phyloP scores from a whole-genome alignment of 2,888 invertebrate genomes.

The Portevinia maculata region DNA sequence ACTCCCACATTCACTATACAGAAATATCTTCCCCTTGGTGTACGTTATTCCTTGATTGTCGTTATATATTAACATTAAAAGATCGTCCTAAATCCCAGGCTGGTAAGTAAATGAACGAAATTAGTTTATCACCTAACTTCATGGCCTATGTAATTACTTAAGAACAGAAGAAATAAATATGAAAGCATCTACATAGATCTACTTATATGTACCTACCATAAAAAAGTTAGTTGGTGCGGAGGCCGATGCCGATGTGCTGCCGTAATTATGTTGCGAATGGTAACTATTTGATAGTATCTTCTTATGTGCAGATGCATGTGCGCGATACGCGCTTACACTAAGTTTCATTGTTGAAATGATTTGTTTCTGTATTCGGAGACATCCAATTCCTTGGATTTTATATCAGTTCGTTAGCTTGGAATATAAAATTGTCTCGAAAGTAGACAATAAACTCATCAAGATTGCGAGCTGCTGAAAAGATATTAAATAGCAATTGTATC shows the following conservation, averaged over 20 bases:
- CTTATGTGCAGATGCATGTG: constrained; percentile 94
- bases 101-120: constrained; percentile 50
- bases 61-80: constrained; percentile 35
- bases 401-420: constrained; percentile 50
- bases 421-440: constrained; percentile 40
- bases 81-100: constrained; percentile 22
- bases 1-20: neutral
- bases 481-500: constrained; percentile 8
- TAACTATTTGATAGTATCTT: constrained; percentile 92
- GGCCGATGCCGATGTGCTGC: constrained; percentile 87
- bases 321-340: constrained; percentile 94
- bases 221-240: constrained; percentile 83
- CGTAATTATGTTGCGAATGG: constrained; percentile 90
- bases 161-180: constrained; percentile 48
- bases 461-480: constrained; percentile 46
- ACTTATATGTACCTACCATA: constrained; percentile 53
- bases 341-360: constrained; percentile 87
- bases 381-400: constrained; percentile 59
- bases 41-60: neutral
- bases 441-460: constrained; percentile 34
- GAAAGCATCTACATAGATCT: neutral
- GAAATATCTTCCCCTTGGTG: neutral
- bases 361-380: constrained; percentile 65
- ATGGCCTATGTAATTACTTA: constrained; percentile 48
- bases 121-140: constrained; percentile 51